These are phyloP conservation scores for Mesitornis unicolor DNA, from an alignment of 2,113 vertebrate genomes.

Conservation along the genomic window DNA sequence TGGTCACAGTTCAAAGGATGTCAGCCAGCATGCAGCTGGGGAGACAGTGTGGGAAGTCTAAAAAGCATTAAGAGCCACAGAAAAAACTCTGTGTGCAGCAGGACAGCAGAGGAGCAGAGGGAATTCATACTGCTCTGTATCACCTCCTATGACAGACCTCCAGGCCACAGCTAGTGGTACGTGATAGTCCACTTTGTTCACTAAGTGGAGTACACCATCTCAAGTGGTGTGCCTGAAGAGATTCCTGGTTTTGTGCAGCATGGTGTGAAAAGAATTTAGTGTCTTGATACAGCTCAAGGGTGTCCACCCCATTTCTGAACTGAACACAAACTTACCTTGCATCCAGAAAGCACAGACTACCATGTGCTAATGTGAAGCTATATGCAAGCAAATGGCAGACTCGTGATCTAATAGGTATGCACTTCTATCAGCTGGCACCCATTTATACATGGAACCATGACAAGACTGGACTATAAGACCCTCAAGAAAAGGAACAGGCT, in stretches of 20 bases:
- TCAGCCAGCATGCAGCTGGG: background rate
- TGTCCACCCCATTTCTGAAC: background rate
- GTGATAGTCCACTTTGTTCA: background rate
- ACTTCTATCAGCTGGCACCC: background rate
- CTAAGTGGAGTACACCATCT: background rate
- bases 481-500: background rate
- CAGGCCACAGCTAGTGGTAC: background rate
- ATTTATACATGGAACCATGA: background rate
- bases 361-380: background rate
- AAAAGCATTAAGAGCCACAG: background rate
- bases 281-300: background rate
- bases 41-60: background rate
- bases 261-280: background rate
- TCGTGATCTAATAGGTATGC: background rate
- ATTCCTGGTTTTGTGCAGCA: background rate
- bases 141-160: background rate
- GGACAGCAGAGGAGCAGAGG: background rate
- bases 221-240: background rate
- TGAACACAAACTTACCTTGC: background rate
- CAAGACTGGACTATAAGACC: background rate
- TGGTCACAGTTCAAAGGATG: background rate
- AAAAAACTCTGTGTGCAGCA: background rate
- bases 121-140: background rate
- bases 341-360: background rate
- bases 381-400: background rate